These are phyloP conservation scores for Itoplectis maculator DNA, from an alignment of 2,888 invertebrate species.

Conservation along the genomic window DNA sequence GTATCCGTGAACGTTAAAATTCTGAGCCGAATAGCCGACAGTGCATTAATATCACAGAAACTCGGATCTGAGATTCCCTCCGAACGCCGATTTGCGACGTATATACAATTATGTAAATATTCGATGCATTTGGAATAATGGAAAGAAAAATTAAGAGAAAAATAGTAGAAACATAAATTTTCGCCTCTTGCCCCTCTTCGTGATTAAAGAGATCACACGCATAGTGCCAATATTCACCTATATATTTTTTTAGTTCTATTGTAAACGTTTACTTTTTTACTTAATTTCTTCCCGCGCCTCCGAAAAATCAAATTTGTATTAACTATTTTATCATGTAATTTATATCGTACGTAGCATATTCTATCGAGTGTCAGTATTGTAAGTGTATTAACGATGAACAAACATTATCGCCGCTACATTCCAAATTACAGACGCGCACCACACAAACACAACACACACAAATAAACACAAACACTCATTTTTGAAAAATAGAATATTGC, in stretches of 20 bases:
- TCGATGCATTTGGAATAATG: constrained; percentile 6
- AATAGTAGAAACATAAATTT: constrained; percentile 18
- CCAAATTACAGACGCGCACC: too few species aligned
- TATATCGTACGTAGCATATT: constrained; percentile 28
- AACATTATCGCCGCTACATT: constrained; percentile 37
- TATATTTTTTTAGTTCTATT: constrained; percentile 28
- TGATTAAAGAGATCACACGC: constrained; percentile 30
- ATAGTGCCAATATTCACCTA: constrained; percentile 30
- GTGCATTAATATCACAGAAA: constrained; percentile 57
- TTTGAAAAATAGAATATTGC: constrained; percentile 39
- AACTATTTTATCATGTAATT: constrained; percentile 22
- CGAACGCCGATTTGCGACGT: constrained; percentile 15
- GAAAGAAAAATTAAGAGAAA: constrained; percentile 16
- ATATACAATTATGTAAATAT: constrained; percentile 34
- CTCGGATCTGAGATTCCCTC: constrained; percentile 49
- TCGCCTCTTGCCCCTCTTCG: constrained; percentile 22
- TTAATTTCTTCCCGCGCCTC: constrained; percentile 10
- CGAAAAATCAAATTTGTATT: constrained; percentile 23
- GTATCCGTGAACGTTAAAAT: constrained; percentile 34
- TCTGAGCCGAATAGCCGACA: constrained; percentile 43
- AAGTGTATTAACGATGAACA: constrained; percentile 25
- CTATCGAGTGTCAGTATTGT: constrained; percentile 53
- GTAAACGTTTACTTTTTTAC: constrained; percentile 1
- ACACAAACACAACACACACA: constrained; percentile 13
- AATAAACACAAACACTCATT: constrained; percentile 25